Conservation (phyloP, 2,113 vertebrate species). For the Rissa tridactyla region DNA sequence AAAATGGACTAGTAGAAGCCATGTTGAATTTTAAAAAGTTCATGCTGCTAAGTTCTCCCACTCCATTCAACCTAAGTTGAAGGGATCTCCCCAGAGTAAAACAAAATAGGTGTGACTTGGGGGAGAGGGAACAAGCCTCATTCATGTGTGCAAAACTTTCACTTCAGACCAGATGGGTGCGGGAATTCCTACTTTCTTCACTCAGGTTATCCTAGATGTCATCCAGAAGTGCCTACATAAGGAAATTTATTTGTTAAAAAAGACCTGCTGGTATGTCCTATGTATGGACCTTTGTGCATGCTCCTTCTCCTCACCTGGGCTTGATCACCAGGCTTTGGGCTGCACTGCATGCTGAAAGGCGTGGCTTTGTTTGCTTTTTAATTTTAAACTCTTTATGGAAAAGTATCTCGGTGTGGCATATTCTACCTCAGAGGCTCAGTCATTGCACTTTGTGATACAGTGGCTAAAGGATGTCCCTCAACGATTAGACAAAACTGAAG, state of each 20-base stretch:
- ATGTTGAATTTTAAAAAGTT: background rate
- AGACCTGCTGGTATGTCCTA: background rate
- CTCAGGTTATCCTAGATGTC: background rate
- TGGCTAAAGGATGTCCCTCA: background rate
- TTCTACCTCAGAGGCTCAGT: background rate
- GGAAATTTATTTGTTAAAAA: background rate
- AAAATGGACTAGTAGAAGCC: background rate
- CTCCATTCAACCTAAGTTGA: background rate
- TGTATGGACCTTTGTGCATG: fast-evolving
- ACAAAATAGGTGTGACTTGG: background rate
- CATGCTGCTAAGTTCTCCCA: background rate
- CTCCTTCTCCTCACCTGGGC: background rate
- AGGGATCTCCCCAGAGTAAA: background rate
- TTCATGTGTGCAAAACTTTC: background rate
- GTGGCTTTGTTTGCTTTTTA: background rate
- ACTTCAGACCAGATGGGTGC: background rate
- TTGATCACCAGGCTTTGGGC: background rate
- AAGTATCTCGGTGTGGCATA: background rate
- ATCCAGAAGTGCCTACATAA: background rate
- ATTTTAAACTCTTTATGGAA: background rate
- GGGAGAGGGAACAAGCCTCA: background rate
- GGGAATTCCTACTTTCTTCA: background rate
- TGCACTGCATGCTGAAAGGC: background rate
- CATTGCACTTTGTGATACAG: background rate
- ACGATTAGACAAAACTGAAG: background rate